Evolutionary conservation across 92 coral and sea anemone species (phyloP), one percentile per base, ranked within the genome.

Genomic region (Zoanthus gigantus): DNA sequence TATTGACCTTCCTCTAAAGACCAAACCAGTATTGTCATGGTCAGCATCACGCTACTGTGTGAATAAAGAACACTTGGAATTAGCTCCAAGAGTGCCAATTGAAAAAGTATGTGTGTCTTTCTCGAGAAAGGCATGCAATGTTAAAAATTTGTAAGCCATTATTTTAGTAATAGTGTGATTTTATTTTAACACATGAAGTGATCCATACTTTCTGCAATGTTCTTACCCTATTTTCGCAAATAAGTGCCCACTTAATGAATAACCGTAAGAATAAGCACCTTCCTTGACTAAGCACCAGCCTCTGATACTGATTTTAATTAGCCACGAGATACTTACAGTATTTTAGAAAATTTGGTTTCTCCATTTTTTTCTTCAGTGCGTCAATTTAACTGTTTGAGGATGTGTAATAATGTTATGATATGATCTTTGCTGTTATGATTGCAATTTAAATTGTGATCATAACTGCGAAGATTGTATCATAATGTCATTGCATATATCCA

Each of bases 11-110:
- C 91, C 88, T 7, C 28, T 78, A 42, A 92, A 92, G 77, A 83
- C 86, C 16, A 92, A 82, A 75, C 79, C 93, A 30, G 60, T 85
- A 0, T 82, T 87, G 48, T 80, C 86, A 16, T 89, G 91, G 91
- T 53, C 91, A 14, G 65, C 89, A n/a, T 61, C 34, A 7, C 83
- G 78, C 4, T 90, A 83, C 53, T 37, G 69, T 37, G 12, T 45
- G 13, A 69, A 13, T n/a, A 46, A 83, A 47, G 91, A 89, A 14
- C 74, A 79, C 18, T 57, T 90, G 28, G 65, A 42, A 53, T 48
- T 46, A n/a, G 87, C 76, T 61, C 93, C 91, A 50, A 68, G 90
- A 50, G 71, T 82, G 65, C 90, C 92, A 30, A 57, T 91, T 66
- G 88, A 91, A 71, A 91, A 83, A 82, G 72, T 86, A 1, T 74